A percentile compares a stretch with the other conserved stretches of the same genome.
phyloP scores from a whole-genome alignment of 2,113 vertebrate species.

The Pipra filicauda region DNA sequence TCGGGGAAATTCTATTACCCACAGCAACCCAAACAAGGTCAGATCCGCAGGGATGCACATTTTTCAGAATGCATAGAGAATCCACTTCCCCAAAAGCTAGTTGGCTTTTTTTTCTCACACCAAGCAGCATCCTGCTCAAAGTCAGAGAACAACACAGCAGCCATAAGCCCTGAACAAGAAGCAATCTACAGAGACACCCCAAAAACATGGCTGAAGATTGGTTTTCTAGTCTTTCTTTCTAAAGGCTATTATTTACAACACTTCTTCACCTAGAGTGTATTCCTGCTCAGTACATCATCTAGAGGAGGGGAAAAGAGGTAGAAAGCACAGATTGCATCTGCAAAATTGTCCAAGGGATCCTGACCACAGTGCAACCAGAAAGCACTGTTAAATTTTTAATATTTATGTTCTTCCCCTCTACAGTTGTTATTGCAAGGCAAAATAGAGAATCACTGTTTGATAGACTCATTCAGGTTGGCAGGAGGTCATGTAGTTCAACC shows the following conservation, averaged over 20 bases:
- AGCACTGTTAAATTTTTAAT: neutral
- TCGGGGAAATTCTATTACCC: neutral
- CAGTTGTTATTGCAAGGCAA: neutral
- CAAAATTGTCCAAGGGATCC: neutral
- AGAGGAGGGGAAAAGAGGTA: neutral
- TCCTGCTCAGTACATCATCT: neutral
- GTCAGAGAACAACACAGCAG: neutral
- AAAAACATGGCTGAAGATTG: neutral
- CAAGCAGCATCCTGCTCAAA: neutral
- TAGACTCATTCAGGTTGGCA: neutral
- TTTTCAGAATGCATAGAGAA: neutral
- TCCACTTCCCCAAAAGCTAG: neutral
- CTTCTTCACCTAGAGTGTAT: neutral
- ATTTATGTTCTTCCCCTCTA: neutral
- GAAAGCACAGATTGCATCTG: neutral
- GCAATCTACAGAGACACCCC: neutral
- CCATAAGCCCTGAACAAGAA: neutral
- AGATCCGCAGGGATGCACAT: neutral
- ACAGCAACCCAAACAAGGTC: neutral
- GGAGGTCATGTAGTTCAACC: neutral
- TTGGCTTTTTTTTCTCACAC: neutral
- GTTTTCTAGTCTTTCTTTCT: neutral
- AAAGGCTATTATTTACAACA: neutral
- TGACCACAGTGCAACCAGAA: neutral
- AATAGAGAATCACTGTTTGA: neutral